Evolutionary conservation across 2,888 invertebrate species (phyloP), one percentile per base, ranked within the genome.

Genomic region (Myopa testacea): DNA sequence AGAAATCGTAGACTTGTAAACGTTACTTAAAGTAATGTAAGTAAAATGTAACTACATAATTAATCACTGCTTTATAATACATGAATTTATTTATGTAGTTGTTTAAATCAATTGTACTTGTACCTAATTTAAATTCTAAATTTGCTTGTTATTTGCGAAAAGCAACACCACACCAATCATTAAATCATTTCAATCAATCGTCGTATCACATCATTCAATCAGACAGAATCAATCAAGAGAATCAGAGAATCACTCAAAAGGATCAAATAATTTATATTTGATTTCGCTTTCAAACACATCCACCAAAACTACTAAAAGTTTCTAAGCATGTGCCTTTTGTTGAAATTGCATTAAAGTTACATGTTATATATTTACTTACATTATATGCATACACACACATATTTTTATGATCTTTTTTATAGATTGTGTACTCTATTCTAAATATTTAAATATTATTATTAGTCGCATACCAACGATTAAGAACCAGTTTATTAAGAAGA

Each of bases 241-340:
- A 8, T 45, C 1, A 45, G 10, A 8, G 6, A 45, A 45, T 45
- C 4, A 10, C 10, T 6, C 10, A 10, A 45, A 45, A 45, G 1
- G 1, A 45, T 45, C 45, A 45, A 45, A 45, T 45, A 34, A 26
- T 62, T 12, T 12, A n/a, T 16, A 69, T n/a, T 70, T 38, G 12
- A 50, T 73, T 73, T 73, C 14, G 67, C 55, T 75, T 34, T 19
- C 45, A 75, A 75, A 38, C 38, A 62, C n/a, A 55, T 55, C 16
- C 34, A 14, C 12, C 62, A 62, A 62, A n/a, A 8, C 55, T 37
- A 73, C 74, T 38, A 14, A 50, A 40, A 69, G 75, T 75, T 75
- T 69, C 75, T 75, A 75, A 68, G 40, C 60, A 40, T 75, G 75
- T 75, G 75, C 75, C 75, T 75, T 75, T 75, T 75, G 69, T 69